Conservation (phyloP, 2,888 invertebrate species). For the Chrysopilus asiliformis region DNA sequence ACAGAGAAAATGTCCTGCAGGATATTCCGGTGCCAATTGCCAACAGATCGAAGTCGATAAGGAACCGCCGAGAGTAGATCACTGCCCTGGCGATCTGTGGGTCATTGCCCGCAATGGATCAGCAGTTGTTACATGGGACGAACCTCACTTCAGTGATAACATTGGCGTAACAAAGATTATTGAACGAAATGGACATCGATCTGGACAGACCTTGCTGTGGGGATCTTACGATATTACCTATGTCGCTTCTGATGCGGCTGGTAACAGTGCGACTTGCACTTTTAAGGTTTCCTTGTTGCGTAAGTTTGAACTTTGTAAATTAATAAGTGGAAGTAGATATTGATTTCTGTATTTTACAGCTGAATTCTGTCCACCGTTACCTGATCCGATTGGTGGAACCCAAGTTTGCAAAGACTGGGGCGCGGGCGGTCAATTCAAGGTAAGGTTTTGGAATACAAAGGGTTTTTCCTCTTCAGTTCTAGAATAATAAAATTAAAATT, state of each 20-base stretch:
- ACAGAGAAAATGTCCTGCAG: slow-evolving; percentile 74
- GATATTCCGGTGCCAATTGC: slow-evolving; percentile 75
- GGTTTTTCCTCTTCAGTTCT: neutral
- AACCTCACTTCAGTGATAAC: slow-evolving; percentile 81
- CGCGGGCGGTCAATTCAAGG: slow-evolving; percentile 85
- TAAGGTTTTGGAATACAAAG: slow-evolving; percentile 2
- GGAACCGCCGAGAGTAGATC: slow-evolving; percentile 70
- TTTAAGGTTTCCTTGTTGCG: slow-evolving; percentile 83
- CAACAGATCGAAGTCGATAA: slow-evolving; percentile 74
- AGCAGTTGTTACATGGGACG: slow-evolving; percentile 81
- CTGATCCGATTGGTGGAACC: slow-evolving; percentile 81
- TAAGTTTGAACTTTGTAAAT: slow-evolving; percentile 43
- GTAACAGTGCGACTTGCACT: slow-evolving; percentile 80
- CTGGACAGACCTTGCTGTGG: slow-evolving; percentile 80
- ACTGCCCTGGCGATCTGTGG: slow-evolving; percentile 90
- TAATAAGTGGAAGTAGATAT: neutral
- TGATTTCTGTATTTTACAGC: slow-evolving; percentile 39
- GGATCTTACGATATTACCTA: slow-evolving; percentile 87
- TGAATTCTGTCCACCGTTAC: slow-evolving; percentile 80
- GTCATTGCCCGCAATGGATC: slow-evolving; percentile 87
- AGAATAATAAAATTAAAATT: neutral
- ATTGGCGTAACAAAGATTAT: slow-evolving; percentile 65
- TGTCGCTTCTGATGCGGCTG: slow-evolving; percentile 84
- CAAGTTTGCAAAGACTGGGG: slow-evolving; percentile 94
- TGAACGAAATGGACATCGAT: slow-evolving; percentile 73